A percentile compares a stretch with the other conserved stretches of the same genome.
Conservation (phyloP, 1,140 invertebrate species). For the Caenorhabditis brenneri region DNA sequence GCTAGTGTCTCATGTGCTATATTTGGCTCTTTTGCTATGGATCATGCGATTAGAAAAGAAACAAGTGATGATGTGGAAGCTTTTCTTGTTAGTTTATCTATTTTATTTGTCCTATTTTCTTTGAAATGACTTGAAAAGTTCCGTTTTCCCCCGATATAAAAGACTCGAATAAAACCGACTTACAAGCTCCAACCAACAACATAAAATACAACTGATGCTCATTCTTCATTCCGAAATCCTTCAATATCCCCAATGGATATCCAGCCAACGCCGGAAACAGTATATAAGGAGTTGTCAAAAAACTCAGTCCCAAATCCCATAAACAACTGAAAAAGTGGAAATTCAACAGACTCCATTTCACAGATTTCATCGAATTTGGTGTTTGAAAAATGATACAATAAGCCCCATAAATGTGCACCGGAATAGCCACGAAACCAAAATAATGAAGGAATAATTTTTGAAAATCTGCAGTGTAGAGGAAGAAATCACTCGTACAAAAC, state of each 20-base stretch:
- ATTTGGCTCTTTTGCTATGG: too few relatives aligned
- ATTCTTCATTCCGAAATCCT: constrained; percentile 8
- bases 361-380: not conserved
- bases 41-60: too few relatives aligned
- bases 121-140: too few relatives aligned
- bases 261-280: not conserved
- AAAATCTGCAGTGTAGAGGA: not conserved
- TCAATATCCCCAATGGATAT: not conserved
- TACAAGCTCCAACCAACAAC: not conserved
- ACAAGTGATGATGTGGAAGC: too few relatives aligned
- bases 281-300: constrained; percentile 21
- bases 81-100: too few relatives aligned
- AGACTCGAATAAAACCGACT: too few relatives aligned
- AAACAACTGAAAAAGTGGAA: constrained; percentile 6
- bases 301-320: not conserved
- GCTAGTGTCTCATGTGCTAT: too few relatives aligned
- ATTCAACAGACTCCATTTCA: not conserved
- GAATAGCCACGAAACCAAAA: not conserved
- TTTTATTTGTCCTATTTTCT: too few relatives aligned
- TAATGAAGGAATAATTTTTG: not conserved
- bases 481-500: not conserved
- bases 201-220: not conserved
- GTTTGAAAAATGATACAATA: not conserved
- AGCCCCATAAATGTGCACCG: not conserved
- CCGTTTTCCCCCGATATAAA: too few relatives aligned